Evolutionary conservation across 2,113 vertebrate genomes (phyloP), one percentile per base, ranked within the genome.

Genomic region (Haemorhous mexicanus): DNA sequence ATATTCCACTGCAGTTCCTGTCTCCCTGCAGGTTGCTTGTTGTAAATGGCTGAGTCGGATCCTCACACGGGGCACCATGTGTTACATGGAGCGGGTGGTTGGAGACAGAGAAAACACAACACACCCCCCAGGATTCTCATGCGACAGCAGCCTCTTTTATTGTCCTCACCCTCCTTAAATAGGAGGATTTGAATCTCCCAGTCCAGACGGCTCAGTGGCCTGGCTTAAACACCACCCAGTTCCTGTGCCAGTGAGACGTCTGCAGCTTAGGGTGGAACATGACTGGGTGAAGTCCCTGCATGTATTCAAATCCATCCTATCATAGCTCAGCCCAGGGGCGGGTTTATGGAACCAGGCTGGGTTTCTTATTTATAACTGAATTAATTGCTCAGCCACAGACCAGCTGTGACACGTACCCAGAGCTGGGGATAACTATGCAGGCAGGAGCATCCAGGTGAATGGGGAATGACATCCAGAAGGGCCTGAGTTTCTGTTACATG

Each of bases 381-480:
- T 61, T 37, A 37, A 61, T 61, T 61, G 24, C 24, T 37, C 58
- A 37, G 58, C 35, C 35, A 27, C 16, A 37, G 35, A 61, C 24
- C 58, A 37, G 58, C 58, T 59, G n/a, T 59, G 22, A 59, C 15
- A 27, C 18, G 16, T 37, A 27, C 35, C 11, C 58, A 61, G 35
- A 37, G 35, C 24, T 2, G 1, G 24, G 26, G 21, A 35, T 53
- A 62, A 67, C 9, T n/a, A 11, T 0, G 1, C 18, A 56, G 66
- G 21, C 9, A 47, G 13, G 28, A 58, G 52, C 53, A 33, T 8
- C 28, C 33, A 35, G 21, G 19, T 58, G 22, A 26, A 37, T 49
- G 41, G 33, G 24, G 19, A 85, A 19, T 62, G 43, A 53, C 47
- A 67, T 43, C 12, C 47, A 70, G 46, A 74, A 70, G 10, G 33